These are phyloP conservation scores for Pseudocheirus occidentalis DNA, from an alignment of 2,797 vertebrate species.

Conservation along the genomic window DNA sequence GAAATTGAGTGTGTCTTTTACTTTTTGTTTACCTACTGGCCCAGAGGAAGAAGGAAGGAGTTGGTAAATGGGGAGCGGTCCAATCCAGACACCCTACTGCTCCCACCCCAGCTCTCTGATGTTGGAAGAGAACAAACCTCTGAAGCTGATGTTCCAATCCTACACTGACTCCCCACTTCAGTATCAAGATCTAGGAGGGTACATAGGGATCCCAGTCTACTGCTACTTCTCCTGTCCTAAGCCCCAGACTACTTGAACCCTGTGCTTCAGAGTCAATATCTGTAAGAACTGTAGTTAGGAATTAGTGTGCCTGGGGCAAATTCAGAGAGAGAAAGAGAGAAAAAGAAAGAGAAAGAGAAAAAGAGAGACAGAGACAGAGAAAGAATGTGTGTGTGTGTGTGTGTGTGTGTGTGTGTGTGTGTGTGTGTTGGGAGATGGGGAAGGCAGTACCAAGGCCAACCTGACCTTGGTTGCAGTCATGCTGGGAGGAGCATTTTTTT, in stretches of 20 bases:
- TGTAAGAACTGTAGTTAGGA: not conserved
- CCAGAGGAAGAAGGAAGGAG: not conserved
- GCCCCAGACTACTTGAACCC: not conserved
- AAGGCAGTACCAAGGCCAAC: not conserved
- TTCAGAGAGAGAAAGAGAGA: not conserved
- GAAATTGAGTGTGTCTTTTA: not conserved
- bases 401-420: too few relatives aligned
- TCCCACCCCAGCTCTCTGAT: not conserved
- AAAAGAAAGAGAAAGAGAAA: too few relatives aligned
- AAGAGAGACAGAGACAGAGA: too few relatives aligned
- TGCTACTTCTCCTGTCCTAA: not conserved
- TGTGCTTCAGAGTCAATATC: not conserved
- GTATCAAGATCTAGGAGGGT: not conserved
- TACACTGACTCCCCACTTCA: not conserved
- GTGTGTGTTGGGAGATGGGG: not conserved
- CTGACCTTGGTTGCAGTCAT: not conserved
- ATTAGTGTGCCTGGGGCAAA: not conserved
- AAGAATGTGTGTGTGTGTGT: too few relatives aligned
- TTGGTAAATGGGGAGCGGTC: not conserved
- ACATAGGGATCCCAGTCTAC: too few relatives aligned
- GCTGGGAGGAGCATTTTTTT: not conserved
- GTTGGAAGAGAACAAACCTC: not conserved
- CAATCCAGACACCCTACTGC: not conserved
- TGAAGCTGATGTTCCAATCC: not conserved
- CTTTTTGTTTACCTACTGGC: not conserved